Evolutionary conservation across 2,888 invertebrate species (phyloP).

Genomic region (Athalia circularis): DNA sequence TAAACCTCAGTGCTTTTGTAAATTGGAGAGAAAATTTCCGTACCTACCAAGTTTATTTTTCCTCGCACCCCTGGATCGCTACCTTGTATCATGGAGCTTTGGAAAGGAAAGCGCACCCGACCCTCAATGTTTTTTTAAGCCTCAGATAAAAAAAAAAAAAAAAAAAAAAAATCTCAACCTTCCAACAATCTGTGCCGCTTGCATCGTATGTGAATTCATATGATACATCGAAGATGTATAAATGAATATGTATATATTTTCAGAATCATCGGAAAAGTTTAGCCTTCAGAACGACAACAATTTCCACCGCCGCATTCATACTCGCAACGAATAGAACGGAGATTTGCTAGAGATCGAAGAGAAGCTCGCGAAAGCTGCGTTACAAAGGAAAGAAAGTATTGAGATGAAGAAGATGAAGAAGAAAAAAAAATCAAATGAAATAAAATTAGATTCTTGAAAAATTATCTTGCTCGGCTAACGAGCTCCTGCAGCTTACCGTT

Average conservation of each 20-base stretch:
- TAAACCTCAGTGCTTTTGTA: too few species aligned
- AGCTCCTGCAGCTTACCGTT: constrained; percentile 31
- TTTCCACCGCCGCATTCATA: too few species aligned
- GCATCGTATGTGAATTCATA: too few species aligned
- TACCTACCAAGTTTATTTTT: too few species aligned
- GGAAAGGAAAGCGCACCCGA: too few species aligned
- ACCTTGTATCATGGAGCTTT: too few species aligned
- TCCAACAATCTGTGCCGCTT: too few species aligned
- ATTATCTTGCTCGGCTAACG: constrained; percentile 56
- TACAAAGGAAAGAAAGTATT: not conserved
- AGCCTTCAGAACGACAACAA: not conserved
- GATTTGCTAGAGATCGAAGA: not conserved
- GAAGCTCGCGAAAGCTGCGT: not conserved
- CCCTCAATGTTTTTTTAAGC: too few species aligned
- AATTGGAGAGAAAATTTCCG: too few species aligned
- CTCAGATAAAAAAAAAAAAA: too few species aligned
- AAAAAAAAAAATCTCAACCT: too few species aligned
- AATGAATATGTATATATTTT: constrained; percentile 10
- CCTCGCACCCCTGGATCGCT: too few species aligned
- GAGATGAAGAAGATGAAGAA: not conserved
- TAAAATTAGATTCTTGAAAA: constrained; percentile 60
- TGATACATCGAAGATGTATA: not conserved
- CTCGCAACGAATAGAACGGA: not conserved
- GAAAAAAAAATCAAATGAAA: not conserved
- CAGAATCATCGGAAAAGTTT: constrained; percentile 12